Evolutionary conservation across 2,888 invertebrate species (phyloP), one percentile per base, ranked within the genome.

Genomic region (Lasioglossum marginatum): DNA sequence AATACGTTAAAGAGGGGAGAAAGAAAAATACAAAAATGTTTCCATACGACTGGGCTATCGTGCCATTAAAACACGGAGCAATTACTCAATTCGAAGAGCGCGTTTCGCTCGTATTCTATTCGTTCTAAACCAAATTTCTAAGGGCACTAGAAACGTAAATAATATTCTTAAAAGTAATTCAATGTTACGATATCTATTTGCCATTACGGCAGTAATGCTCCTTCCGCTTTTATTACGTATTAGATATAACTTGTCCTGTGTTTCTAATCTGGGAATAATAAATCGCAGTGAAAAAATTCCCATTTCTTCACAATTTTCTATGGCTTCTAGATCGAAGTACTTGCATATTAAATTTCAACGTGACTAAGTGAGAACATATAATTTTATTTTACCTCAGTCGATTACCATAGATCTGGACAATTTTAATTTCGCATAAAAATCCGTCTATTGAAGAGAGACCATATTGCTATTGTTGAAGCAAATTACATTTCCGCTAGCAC

Each of bases 1-100:
- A n/a, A 40, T 68, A 40, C 40, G 23, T 70, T 23, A 70, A 70
- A 70, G 23, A 40, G 70, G 23, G 68, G 68, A 68, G 70, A 40
- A 40, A 70, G n/a, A 12, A 70, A 70, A 40, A 40, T 40, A 40
- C 12, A 23, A n/a, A 40, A 14, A 70, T 40, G n/a, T 12, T 40
- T 12, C n/a, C n/a, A 40, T n/a, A 40, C 63, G 6, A 27, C 12
- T 27, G 16, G 31, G 16, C 31, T 1, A 19, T 63, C 2, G 31
- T 63, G 16, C 57, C n/a, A n/a, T n/a, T 63, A 4, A 16, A 6
- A 63, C 31, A 63, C 31, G 3, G 16, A 31, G 27, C 27, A 63
- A 63, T 63, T 63, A 31, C 63, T 31, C 63, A 16, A 63, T 63
- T 31, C 12, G n/a, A 57, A 12, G n/a, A 57, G n/a, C 4, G 57